Conservation (phyloP, 1,140 invertebrate species). For the Panonychus citri region DNA sequence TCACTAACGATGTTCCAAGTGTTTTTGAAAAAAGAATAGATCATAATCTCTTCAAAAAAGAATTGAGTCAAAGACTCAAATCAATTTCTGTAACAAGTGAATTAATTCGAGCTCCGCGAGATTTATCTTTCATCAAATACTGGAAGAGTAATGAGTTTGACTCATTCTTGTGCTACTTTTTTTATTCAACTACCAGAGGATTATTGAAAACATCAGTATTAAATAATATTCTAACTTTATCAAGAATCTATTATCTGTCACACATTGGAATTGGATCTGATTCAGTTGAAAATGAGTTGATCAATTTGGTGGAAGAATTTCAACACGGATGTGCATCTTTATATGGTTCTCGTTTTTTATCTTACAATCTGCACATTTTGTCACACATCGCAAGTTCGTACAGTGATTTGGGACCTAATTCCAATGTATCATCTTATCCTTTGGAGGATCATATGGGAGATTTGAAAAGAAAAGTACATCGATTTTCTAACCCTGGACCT, state of each 20-base stretch:
- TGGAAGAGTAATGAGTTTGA: background rate
- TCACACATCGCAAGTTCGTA: background rate
- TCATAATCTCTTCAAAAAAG: background rate
- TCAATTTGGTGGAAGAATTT: background rate
- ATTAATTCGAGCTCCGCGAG: background rate
- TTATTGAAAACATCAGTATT: background rate
- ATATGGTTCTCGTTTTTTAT: background rate
- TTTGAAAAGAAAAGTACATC: background rate
- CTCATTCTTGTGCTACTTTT: background rate
- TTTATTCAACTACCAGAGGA: background rate
- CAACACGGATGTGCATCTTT: background rate
- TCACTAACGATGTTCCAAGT: background rate
- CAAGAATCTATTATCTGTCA: background rate
- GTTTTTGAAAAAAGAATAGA: background rate
- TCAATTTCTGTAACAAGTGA: background rate
- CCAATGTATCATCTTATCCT: background rate
- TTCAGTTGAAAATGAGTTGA: background rate
- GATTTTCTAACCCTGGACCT: background rate
- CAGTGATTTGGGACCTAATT: background rate
- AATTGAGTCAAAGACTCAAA: background rate
- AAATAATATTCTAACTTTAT: background rate
- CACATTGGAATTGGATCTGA: background rate
- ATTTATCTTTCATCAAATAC: background rate
- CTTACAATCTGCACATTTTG: background rate
- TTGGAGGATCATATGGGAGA: background rate